Evolutionary conservation across 2,113 vertebrate genomes (phyloP), one percentile per base, ranked within the genome.

Genomic region (Ancistrus triradiatus): DNA sequence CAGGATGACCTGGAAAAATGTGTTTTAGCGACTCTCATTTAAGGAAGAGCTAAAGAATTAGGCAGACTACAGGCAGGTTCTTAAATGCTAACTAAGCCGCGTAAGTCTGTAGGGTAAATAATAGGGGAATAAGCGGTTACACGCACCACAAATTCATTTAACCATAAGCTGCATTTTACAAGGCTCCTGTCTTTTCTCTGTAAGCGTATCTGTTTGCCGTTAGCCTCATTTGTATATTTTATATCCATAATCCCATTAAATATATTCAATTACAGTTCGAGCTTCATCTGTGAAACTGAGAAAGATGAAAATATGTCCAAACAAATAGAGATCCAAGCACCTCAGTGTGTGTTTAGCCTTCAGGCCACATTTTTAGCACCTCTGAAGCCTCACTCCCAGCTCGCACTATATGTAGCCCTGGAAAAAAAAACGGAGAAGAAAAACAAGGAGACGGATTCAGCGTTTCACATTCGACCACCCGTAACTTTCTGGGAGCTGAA

Each of bases 381-480:
- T 48, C 53, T 18, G 46, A 19, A 66, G 52, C 14, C 28, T 53
- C 19, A 4, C 28, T 15, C 52, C 15, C 42, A 57, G 42, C 37
- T 40, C 3, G 9, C 33, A 11, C 43, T 38, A 66, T 57, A 61
- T 61, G 63, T 31, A 61, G 69, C 31, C 25, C 18, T 42, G 42
- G 58, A 56, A 19, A 59, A 59, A 25, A 66, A n/a, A 22, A 10
- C 8, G 6, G 19, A 31, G 21, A 31, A 49, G 15, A 58, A 48
- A 38, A 57, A 56, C 15, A 65, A 48, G 28, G 38, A 40, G 14
- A 28, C 6, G 27, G 59, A 25, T 17, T 22, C 7, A 66, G 28
- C 25, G 37, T 60, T 60, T 60, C 17, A 38, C 48, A 55, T 10
- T 52, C 60, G 69, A 72, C 69, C 63, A 66, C 69, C 69, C 58